Conservation (phyloP, 2,797 vertebrate species). For the Macroramphosus scolopax region DNA sequence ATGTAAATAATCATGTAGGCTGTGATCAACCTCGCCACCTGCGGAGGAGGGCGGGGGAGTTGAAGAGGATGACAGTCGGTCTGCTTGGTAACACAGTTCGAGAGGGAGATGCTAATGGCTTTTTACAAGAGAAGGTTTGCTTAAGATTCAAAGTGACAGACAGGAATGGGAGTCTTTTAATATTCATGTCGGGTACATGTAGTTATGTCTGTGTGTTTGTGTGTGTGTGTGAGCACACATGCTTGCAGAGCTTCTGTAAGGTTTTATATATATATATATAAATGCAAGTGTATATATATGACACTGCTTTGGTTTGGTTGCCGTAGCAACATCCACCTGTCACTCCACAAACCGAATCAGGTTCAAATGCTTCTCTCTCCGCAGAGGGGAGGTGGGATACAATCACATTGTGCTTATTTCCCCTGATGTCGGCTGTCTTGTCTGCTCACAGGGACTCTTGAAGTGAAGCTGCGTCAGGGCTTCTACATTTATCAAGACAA, state of each 20-base stretch:
- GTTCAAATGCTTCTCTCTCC: constrained; percentile 64
- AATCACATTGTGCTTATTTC: constrained; percentile 70
- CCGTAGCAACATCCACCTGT: constrained; percentile 78
- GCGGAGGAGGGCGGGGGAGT: constrained; percentile 9
- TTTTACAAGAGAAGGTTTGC: constrained; percentile 31
- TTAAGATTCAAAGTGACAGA: constrained; percentile 51
- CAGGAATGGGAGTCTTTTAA: constrained; percentile 47
- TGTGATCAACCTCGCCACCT: constrained; percentile 28
- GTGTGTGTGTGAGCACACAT: constrained; percentile 9
- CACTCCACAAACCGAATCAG: constrained; percentile 60
- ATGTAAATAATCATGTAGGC: constrained; percentile 18
- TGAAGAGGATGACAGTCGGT: constrained; percentile 15
- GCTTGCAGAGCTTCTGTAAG: constrained; percentile 41
- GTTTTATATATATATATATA: constrained; percentile 49
- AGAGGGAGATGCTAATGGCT: constrained; percentile 24
- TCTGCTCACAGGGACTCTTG: constrained; percentile 44
- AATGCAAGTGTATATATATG: too few relatives aligned
- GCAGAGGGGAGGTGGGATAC: constrained; percentile 55
- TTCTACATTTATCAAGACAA: constrained; percentile 33
- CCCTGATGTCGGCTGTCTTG: constrained; percentile 56
- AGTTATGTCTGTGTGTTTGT: constrained; percentile 31
- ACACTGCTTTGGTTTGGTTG: constrained; percentile 69
- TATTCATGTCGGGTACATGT: constrained; percentile 57
- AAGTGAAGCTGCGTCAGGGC: constrained; percentile 15
- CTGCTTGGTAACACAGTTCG: constrained; percentile 22